phyloP scores from a whole-genome alignment of 2,113 vertebrate species.

The Bubo bubo region DNA sequence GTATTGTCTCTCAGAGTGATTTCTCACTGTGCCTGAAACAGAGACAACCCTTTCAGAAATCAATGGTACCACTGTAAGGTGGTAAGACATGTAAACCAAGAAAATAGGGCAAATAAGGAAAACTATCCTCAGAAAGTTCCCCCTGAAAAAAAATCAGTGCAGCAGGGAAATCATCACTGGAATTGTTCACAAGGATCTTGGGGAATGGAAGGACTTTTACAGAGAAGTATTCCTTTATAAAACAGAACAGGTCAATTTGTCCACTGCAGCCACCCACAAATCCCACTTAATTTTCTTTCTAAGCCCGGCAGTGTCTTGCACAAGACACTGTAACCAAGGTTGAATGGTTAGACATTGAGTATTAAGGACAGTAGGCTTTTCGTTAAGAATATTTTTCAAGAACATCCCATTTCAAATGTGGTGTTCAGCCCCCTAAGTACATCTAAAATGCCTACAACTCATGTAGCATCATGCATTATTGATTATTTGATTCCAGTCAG shows the following conservation, averaged over 20 bases:
- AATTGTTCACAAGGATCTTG: background rate
- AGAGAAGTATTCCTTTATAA: background rate
- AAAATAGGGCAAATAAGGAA: background rate
- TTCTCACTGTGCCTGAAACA: background rate
- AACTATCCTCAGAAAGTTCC: background rate
- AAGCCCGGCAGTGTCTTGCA: background rate
- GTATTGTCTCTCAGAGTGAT: background rate
- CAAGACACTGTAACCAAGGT: background rate
- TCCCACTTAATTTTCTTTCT: background rate
- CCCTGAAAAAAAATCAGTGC: background rate
- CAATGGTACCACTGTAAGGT: background rate
- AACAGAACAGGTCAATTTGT: background rate
- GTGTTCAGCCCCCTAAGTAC: background rate
- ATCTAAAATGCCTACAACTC: background rate
- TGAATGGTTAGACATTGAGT: background rate
- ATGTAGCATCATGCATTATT: background rate
- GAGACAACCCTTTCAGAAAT: background rate
- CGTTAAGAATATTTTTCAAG: background rate
- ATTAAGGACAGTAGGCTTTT: background rate
- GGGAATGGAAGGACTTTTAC: background rate
- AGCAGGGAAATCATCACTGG: background rate
- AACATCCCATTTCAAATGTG: background rate
- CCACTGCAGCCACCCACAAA: background rate
- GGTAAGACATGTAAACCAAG: background rate
- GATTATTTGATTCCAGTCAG: background rate